phyloP scores from a whole-genome alignment of 2,797 vertebrate genomes.

The Netta rufina region DNA sequence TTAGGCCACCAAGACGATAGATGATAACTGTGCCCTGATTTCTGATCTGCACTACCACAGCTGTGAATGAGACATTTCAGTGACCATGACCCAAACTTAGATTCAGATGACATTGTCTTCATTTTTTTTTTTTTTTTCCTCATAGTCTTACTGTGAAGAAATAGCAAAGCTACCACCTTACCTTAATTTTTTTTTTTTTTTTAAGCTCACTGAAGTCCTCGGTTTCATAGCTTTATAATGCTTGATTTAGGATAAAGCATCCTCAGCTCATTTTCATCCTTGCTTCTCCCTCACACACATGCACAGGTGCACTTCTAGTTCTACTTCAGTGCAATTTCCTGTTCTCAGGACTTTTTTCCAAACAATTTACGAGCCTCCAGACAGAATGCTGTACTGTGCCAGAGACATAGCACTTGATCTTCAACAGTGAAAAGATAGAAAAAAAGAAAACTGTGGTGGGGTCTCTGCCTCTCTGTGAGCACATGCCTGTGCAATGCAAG shows the following conservation, averaged over 20 bases:
- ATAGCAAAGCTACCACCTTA: neutral
- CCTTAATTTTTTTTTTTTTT: neutral
- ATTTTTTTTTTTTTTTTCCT: neutral
- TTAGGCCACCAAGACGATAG: neutral
- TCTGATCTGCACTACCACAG: accelerated
- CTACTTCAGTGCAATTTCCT: neutral
- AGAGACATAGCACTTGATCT: neutral
- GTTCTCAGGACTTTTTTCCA: neutral
- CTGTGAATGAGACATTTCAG: neutral
- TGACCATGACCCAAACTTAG: accelerated
- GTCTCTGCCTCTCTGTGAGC: neutral
- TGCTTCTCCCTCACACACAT: neutral
- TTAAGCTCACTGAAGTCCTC: neutral
- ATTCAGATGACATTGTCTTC: neutral
- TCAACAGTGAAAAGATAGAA: neutral
- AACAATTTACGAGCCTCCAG: neutral
- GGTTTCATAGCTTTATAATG: neutral
- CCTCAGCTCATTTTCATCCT: neutral
- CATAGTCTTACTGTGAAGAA: neutral
- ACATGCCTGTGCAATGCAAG: neutral
- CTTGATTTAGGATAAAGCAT: neutral
- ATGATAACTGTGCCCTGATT: neutral
- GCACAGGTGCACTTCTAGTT: neutral
- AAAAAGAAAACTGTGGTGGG: neutral
- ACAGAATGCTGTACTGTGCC: neutral